These are phyloP conservation scores for Coelopa pilipes DNA, from an alignment of 2,888 invertebrate species.

Conservation along the genomic window DNA sequence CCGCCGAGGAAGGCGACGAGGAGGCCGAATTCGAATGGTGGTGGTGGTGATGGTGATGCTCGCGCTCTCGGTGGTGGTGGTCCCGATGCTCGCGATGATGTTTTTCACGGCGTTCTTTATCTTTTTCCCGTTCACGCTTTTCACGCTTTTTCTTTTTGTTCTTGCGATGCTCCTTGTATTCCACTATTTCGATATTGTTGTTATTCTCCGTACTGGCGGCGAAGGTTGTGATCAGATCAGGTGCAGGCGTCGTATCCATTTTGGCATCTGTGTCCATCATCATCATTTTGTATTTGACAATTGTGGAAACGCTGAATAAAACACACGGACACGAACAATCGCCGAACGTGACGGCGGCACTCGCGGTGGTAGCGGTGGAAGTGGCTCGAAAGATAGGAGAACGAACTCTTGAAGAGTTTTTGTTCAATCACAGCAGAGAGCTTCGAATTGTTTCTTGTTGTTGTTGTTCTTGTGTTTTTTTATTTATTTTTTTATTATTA, in stretches of 20 bases:
- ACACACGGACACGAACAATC: neutral
- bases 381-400: neutral
- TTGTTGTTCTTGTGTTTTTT: neutral
- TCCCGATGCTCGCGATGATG: slow-evolving; percentile 32
- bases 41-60: slow-evolving; percentile 52
- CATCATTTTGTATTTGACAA: slow-evolving; percentile 52
- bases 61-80: slow-evolving; percentile 61
- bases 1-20: slow-evolving; percentile 55
- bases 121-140: slow-evolving; percentile 59
- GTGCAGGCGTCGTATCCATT: slow-evolving; percentile 48
- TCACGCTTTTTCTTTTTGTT: slow-evolving; percentile 67
- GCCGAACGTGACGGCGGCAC: neutral
- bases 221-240: slow-evolving; percentile 42
- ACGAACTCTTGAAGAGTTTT: neutral
- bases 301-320: neutral
- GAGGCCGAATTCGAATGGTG: slow-evolving; percentile 54
- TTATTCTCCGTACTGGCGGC: slow-evolving; percentile 54
- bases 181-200: slow-evolving; percentile 62
- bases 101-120: slow-evolving; percentile 54
- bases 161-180: slow-evolving; percentile 63
- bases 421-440: neutral
- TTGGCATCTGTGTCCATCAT: slow-evolving; percentile 59
- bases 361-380: neutral
- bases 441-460: neutral
- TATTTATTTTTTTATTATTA: neutral